Base-by-base conservation (phyloP, 2,888 invertebrate genomes). In the Acleris literana region DNA sequence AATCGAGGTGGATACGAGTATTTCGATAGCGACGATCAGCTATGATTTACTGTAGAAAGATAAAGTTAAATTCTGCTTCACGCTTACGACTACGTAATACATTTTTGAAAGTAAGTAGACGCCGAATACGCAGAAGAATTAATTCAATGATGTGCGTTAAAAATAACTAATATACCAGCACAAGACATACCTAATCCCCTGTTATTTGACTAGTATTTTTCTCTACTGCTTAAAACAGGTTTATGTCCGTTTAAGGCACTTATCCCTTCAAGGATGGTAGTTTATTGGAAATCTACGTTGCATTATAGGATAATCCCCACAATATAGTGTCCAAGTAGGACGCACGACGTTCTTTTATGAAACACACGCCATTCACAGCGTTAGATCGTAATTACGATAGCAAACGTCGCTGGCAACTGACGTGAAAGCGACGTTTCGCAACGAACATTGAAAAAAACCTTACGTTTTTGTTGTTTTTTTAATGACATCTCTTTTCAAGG, bases 381-480 rank as follows among this genome's bases (percentile, higher is more conserved):
- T 71, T 74, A 82, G 83, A 83, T 83, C 69, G 81, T 72, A 83
- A 83, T 83, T 83, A 83, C 76, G 83, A 83, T 83, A 83, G 74
- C 69, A 72, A 71, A 74, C 73, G 72, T 70, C 76, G 73, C 76
- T 64, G 74, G 76, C 78, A 73, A 75, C 70, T 78, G 80, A 78
- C 77, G 72, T 80, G 78, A 82, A 82, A 79, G 76, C 74, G 65
- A 64, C 69, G 67, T 63, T 70, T 74, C 69, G 73, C 70, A 70
- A 68, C 67, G 64, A 63, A 69, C 71, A 72, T 73, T 74, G 68
- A 69, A 75, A 78, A 76, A 76, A 76, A 72, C 74, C 72, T 69
- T 52, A 39, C 39, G 61, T 69, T 65, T 60, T 46, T 69, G 70
- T 75, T 74, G 46, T 70, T 69, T 76, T 76, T 78, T 73, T 70